Evolutionary conservation across 2,797 vertebrate species (phyloP), one percentile per base, ranked within the genome.

Genomic region (Channallabes apus): DNA sequence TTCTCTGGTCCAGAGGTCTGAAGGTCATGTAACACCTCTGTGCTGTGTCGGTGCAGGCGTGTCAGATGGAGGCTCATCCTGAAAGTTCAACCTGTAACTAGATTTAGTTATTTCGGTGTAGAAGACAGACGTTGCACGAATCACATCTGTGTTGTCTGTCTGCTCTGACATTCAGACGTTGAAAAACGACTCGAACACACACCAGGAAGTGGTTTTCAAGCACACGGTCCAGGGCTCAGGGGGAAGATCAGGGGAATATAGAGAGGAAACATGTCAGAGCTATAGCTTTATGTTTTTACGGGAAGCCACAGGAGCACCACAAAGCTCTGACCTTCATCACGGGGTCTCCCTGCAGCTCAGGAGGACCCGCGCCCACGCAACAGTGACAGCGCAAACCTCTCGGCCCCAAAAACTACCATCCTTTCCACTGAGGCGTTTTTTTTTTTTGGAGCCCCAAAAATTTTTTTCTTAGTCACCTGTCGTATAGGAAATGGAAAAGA

Each of bases 321-420:
- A 58, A 82, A 71, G 54, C 54, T 9, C 15, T 90, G 86, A 90
- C 88, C 87, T 88, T 88, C 88, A 83, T 87, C 71, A 82, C 0
- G 89, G 82, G 89, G 83, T 89, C 89, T 90, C 90, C 87, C 83
- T 82, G 58, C 62, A 6, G 29, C 77, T 54, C 29, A 86, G 69
- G 46, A 75, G 81, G 76, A 78, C 35, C 58, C 35, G 27, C 83
- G 68, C 82, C 59, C 32, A 84, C 86, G 73, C 80, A 62, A 72
- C 27, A 27, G 51, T 79, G 51, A 87, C 82, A 81, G 61, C 4
- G 38, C 59, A 82, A 62, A 68, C n/a, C 75, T 64, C 68, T 73
- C 32, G 6, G 5, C 46, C 14, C 72, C 9, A 11, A 11, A 24
- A 82, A 78, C 58, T 79, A 84, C 82, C 65, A 72, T 35, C 62